Conservation (phyloP, 2,888 invertebrate species). For the Caprella mutica region DNA sequence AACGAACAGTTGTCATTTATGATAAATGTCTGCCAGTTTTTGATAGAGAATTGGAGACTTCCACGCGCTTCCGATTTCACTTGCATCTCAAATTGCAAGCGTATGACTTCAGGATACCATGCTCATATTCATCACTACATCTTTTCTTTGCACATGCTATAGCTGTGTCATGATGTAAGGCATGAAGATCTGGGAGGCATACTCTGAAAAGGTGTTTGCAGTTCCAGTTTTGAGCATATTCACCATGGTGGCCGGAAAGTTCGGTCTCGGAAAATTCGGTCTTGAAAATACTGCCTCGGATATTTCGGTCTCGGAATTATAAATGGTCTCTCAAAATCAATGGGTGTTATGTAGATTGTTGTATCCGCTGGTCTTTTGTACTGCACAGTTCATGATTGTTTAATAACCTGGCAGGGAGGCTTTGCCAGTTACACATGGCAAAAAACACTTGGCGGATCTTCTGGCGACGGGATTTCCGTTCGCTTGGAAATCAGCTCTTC, state of each 20-base stretch:
- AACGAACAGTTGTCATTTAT: constrained; percentile 13
- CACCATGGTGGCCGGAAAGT: too few species aligned
- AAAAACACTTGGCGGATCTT: too few species aligned
- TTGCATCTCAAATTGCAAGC: constrained; percentile 13
- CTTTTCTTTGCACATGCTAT: constrained; percentile 3
- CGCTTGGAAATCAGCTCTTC: constrained; percentile 1
- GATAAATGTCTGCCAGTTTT: constrained; percentile 19
- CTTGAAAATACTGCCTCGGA: too few species aligned
- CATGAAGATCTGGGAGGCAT: constrained; percentile 14
- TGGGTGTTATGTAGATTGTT: too few species aligned
- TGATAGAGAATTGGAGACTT: neutral
- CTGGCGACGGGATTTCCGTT: too few species aligned
- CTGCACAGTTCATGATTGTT: too few species aligned
- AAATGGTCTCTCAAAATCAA: too few species aligned
- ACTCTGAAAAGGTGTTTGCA: constrained; percentile 11
- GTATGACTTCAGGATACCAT: neutral
- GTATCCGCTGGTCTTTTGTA: too few species aligned
- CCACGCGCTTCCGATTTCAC: neutral
- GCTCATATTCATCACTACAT: constrained; percentile 11
- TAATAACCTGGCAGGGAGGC: constrained; percentile 4
- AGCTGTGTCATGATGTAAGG: constrained; percentile 13
- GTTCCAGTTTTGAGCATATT: neutral
- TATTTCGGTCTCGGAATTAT: too few species aligned
- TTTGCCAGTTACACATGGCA: too few species aligned
- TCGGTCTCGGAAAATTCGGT: too few species aligned